Percentiles rank a stretch among this genome's conserved stretches.
Evolutionary conservation across 2,113 vertebrate genomes (phyloP).

Genomic region (Corythornis madagascariensis): DNA sequence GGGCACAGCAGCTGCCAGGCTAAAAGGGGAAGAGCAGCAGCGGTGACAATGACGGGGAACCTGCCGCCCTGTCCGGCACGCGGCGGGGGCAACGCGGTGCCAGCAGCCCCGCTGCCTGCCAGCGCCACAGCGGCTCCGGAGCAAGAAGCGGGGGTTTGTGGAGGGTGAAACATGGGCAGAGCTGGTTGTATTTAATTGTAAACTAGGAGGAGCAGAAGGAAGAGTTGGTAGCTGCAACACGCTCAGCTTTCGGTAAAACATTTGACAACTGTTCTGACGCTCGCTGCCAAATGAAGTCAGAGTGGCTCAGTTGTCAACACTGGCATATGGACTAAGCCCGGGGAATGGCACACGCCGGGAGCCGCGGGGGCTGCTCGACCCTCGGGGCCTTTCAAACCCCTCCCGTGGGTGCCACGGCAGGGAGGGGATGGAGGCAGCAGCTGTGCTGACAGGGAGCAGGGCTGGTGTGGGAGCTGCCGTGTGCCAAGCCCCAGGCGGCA

Average conservation of each 20-base stretch:
- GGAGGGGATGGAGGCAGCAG: neutral
- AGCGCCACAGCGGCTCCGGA: neutral
- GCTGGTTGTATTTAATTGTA: conserved; percentile 36
- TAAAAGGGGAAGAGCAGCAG: conserved; percentile 22
- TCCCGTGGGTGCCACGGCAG: accelerated
- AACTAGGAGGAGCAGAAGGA: conserved; percentile 49
- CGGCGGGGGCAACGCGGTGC: accelerated
- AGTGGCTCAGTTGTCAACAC: conserved; percentile 25
- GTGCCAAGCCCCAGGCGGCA: accelerated
- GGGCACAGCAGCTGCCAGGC: conserved; percentile 37
- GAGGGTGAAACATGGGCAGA: conserved; percentile 47
- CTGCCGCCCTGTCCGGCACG: neutral
- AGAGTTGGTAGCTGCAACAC: conserved; percentile 49
- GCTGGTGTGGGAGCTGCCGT: neutral
- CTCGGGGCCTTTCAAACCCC: neutral
- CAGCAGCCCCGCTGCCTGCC: neutral
- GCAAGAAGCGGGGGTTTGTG: conserved; percentile 5
- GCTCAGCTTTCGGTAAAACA: conserved; percentile 43
- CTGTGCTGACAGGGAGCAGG: accelerated
- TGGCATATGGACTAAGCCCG: conserved; percentile 41
- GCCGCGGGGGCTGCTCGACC: neutral
- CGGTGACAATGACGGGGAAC: neutral
- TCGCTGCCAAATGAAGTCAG: conserved; percentile 60
- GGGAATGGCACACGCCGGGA: neutral
- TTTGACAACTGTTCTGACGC: conserved; percentile 54